Evolutionary conservation across 2,888 invertebrate species (phyloP), one percentile per base, ranked within the genome.

Genomic region (Heterodera filipjevi): DNA sequence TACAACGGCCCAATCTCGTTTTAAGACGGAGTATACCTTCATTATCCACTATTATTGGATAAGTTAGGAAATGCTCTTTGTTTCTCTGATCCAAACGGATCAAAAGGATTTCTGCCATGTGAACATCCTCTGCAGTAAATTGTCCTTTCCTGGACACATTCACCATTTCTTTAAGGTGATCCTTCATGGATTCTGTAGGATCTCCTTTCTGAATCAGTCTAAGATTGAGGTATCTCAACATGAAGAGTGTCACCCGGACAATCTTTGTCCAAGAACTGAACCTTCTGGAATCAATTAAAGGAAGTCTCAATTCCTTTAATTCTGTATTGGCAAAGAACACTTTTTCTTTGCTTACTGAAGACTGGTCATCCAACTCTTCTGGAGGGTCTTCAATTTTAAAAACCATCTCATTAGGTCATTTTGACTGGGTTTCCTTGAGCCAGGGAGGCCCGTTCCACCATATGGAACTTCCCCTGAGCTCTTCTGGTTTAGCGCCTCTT

Each of bases 361-460:
- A 46, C 76, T n/a, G 12, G 5, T 32, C n/a, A 5, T 16, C 6
- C 27, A 22, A 5, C 27, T 19, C 16, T 22, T 33, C 22, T n/a
- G 6, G 39, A 39, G 39, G 39, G 12, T 39, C 39, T 39, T 39
- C 12, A 10, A 39, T 39, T 39, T 39, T 1, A 39, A 39, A 39
- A 10, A 10, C 39, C 39, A 39, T 39, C 12, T 39, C 39, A 10
- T 39, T 39, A 39, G 39, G 39, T 12, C 39, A 39, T 39, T 39
- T 6, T 6, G 6, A 6, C 6, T 39, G 39, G 39, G 6, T 12
- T 39, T 39, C 39, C 39, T 39, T 14, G 30, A 75, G 44, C 76
- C 76, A 75, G n/a, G 19, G 19, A 10, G 79, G 79, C 2, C 79
- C 79, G 3, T 68, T 32, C 64, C 64, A 78, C 79, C 79, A 78